Conservation (phyloP, 2,888 invertebrate genomes). For the Agrochola lota region DNA sequence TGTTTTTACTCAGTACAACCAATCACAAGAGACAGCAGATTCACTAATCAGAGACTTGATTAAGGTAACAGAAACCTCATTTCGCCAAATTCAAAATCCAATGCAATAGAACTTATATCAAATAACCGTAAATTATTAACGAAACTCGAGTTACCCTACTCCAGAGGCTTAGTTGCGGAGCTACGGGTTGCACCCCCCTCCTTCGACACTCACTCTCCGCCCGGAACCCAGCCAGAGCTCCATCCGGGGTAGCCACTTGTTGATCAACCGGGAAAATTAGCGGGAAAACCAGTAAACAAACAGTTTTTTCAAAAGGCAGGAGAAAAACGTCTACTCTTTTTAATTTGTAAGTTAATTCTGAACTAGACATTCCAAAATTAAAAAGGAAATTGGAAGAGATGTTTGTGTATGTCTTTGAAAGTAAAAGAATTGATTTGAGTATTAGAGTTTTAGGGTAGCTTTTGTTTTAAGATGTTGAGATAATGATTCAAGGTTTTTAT, state of each 20-base stretch:
- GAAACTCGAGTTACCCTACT: constrained; percentile 46
- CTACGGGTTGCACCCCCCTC: constrained; percentile 54
- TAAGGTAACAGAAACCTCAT: background rate
- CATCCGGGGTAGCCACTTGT: constrained; percentile 72
- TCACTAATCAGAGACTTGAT: background rate
- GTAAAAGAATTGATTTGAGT: background rate
- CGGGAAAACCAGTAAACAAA: constrained; percentile 62
- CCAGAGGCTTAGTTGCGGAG: constrained; percentile 67
- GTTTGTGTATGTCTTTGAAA: constrained; percentile 3
- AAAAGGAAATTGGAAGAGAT: constrained; percentile 41
- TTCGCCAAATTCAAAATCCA: background rate
- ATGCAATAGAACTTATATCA: background rate
- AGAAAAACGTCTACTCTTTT: constrained; percentile 27
- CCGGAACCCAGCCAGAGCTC: constrained; percentile 57
- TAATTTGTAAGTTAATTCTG: constrained; percentile 37
- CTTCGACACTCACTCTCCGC: constrained; percentile 17
- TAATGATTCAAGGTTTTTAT: background rate
- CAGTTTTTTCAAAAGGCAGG: constrained; percentile 27
- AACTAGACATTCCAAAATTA: constrained; percentile 51
- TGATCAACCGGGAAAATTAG: constrained; percentile 70
- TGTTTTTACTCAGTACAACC: background rate
- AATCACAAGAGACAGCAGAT: background rate
- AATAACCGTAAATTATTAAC: constrained; percentile 30
- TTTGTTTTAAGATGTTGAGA: background rate
- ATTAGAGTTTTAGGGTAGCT: background rate